Base-by-base conservation (phyloP, 2,888 invertebrate genomes). In the Molanna angustata region DNA sequence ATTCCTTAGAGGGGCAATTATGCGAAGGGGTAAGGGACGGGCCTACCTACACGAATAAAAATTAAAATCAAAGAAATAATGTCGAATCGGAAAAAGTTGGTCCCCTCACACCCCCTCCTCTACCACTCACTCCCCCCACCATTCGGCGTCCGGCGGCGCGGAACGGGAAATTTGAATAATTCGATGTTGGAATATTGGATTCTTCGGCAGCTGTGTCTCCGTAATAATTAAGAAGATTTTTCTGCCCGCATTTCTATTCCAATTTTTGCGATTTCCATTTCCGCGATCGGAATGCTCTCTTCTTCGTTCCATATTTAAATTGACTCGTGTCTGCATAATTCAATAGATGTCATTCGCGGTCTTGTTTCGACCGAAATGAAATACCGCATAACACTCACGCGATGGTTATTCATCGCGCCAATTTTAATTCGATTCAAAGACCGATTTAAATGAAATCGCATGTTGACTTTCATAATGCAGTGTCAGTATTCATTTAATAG, bases 321-420 rank as follows among this genome's bases (percentile, higher is more conserved):
- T 53, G 59, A 59, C 57, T 57, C 52, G 57, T 50, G 52, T 59
- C 57, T 59, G 59, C 59, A 59, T 59, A 59, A 59, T 59, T 59
- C 59, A 55, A 57, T 48, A 50, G 59, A 57, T 49, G 59, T 59
- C 57, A 52, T 51, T 52, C 41, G 21, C 39, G 47, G 49, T 43
- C 73, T 73, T 73, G 74, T 74, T 72, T 73, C 73, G 73, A 71
- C 70, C 72, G 70, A 46, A 51, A 47, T 39, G 40, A 50, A 40
- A 50, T 53, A 31, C 40, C 39, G 42, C 19, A 17, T 9, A 31
- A 14, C 40, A 21, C 33, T 47, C 49, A 42, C 49, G 54, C 54
- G 49, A 50, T 22, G 43, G 31, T 22, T 42, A 49, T 49, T 49
- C 19, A 31, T 45, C 49, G 35, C 40, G 49, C 45, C 33, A 46